Evolutionary conservation across 2,797 vertebrate species (phyloP).

Genomic region (Setipinna tenuifilis): DNA sequence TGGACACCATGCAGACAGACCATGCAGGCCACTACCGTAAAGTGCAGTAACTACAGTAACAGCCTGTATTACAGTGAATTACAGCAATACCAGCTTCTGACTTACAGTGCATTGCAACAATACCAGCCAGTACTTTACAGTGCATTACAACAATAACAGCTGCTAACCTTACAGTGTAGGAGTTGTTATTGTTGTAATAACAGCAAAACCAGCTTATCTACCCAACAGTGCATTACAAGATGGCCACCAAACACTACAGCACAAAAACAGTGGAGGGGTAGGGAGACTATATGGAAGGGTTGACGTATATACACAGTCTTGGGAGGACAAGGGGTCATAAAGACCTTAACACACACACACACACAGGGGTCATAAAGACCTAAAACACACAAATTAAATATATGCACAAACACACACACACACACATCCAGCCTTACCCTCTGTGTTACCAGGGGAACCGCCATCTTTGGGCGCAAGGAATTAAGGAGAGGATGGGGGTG

Average conservation of each 20-base stretch:
- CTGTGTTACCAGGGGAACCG: slow-evolving; percentile 82
- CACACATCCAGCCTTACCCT: slow-evolving; percentile 81
- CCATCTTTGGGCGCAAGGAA: slow-evolving; percentile 86
- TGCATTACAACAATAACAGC: neutral
- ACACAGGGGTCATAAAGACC: slow-evolving; percentile 35
- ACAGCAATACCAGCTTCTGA: too few relatives aligned
- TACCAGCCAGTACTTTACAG: neutral
- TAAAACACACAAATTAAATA: slow-evolving; percentile 16
- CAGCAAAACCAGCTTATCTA: neutral
- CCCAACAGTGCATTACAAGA: neutral
- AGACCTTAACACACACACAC: slow-evolving; percentile 53
- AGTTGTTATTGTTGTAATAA: too few relatives aligned
- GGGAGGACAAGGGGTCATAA: too few relatives aligned
- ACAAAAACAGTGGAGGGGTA: neutral
- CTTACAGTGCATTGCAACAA: too few relatives aligned
- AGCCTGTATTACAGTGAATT: neutral
- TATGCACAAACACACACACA: slow-evolving; percentile 69
- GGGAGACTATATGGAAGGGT: too few relatives aligned
- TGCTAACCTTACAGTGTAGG: too few relatives aligned
- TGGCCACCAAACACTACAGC: neutral
- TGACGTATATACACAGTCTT: too few relatives aligned
- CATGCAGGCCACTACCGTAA: neutral
- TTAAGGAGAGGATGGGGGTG: slow-evolving; percentile 22
- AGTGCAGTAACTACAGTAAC: neutral
- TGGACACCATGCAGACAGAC: neutral